Percentiles rank a stretch among this genome's conserved stretches.
Conservation (phyloP, 2,888 invertebrate genomes). For the Acrobasis repandana region DNA sequence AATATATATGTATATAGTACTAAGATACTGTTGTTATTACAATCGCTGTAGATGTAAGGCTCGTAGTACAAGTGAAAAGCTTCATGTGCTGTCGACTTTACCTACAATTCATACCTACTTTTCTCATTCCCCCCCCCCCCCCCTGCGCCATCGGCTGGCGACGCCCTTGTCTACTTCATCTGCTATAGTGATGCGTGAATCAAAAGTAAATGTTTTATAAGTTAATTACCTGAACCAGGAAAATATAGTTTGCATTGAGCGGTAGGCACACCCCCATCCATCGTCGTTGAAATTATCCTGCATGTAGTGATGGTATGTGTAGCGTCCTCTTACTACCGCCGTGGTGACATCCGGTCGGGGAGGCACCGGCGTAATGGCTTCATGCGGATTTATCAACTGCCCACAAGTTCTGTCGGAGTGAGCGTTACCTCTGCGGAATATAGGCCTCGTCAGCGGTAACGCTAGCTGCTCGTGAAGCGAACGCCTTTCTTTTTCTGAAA, state of each 20-base stretch:
- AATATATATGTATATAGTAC: too few relatives aligned
- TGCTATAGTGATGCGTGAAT: too few relatives aligned
- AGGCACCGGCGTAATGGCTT: conserved; percentile 75
- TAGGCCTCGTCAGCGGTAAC: conserved; percentile 86
- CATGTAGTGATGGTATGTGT: conserved; percentile 98
- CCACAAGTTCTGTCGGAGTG: conserved; percentile 79
- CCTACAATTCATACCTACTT: too few relatives aligned
- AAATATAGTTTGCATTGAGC: conserved; percentile 97
- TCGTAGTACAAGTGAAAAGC: too few relatives aligned
- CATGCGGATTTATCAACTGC: conserved; percentile 89
- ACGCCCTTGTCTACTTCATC: too few relatives aligned
- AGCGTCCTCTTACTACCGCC: conserved; percentile 90
- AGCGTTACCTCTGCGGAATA: conserved; percentile 89
- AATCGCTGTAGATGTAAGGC: too few relatives aligned
- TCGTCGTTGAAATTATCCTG: conserved; percentile 96
- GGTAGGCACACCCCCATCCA: conserved; percentile 99
- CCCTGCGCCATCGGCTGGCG: too few relatives aligned
- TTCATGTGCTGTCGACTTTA: too few relatives aligned
- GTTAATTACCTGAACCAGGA: conserved; percentile 96
- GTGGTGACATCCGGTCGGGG: conserved; percentile 49
- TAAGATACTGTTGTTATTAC: too few relatives aligned
- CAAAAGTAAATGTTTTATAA: too few relatives aligned
- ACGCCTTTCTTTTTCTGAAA: conserved; percentile 72
- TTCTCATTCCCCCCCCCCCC: too few relatives aligned
- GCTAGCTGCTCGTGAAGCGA: conserved; percentile 88